These are phyloP conservation scores for Sesia bembeciformis DNA, from an alignment of 2,888 invertebrate species.

Conservation along the genomic window DNA sequence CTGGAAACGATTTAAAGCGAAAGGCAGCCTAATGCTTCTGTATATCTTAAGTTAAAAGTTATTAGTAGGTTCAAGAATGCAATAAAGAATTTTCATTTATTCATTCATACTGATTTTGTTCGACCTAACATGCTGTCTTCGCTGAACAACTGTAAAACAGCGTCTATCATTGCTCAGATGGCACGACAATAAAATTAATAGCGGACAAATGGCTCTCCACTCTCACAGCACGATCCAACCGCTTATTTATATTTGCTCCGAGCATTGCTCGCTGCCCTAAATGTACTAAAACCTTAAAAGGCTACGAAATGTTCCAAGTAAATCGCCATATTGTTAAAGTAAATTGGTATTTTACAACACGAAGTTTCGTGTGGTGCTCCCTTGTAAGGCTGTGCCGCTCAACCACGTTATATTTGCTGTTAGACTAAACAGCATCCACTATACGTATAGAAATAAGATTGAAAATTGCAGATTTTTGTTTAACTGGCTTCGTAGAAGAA, in stretches of 20 bases:
- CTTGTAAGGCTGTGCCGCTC: constrained; percentile 32
- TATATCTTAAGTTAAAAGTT: too few relatives aligned
- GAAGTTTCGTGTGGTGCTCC: constrained; percentile 49
- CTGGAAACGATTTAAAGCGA: too few relatives aligned
- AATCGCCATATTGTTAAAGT: constrained; percentile 66
- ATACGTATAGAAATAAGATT: too few relatives aligned
- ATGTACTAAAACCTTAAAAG: constrained; percentile 53
- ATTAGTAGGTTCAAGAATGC: too few relatives aligned
- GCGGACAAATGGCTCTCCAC: constrained; percentile 30
- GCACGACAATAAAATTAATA: constrained; percentile 39
- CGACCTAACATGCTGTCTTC: not conserved
- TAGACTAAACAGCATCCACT: not conserved
- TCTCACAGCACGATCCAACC: constrained; percentile 17
- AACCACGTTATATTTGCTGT: constrained; percentile 14
- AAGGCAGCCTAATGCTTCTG: too few relatives aligned
- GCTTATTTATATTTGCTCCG: constrained; percentile 37
- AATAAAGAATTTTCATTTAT: too few relatives aligned
- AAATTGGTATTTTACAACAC: constrained; percentile 68
- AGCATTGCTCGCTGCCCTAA: constrained; percentile 53
- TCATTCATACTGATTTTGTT: too few relatives aligned
- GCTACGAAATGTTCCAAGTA: constrained; percentile 52
- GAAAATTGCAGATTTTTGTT: too few relatives aligned
- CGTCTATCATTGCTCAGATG: constrained; percentile 20
- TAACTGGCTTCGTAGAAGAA: too few relatives aligned
- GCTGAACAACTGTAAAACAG: not conserved